Evolutionary conservation across 2,797 vertebrate genomes (phyloP).

Genomic region (Sciurus carolinensis): DNA sequence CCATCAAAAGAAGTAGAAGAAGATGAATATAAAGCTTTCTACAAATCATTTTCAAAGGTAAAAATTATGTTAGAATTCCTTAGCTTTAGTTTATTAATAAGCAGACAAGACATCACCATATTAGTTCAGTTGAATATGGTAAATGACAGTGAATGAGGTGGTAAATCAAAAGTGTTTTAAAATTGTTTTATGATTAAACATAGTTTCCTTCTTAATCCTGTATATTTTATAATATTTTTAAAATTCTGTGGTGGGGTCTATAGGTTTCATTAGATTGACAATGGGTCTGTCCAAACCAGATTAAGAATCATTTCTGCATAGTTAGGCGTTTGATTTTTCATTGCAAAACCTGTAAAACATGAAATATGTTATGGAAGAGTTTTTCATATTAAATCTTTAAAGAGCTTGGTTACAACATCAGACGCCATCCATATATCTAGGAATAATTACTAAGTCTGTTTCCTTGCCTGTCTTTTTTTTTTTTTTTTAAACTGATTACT

Average conservation of each 20-base stretch:
- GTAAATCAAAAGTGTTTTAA: constrained; percentile 8
- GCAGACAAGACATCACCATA: background rate
- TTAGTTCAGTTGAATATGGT: background rate
- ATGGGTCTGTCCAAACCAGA: background rate
- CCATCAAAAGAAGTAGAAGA: constrained; percentile 98
- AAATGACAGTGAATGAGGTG: background rate
- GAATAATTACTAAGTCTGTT: background rate
- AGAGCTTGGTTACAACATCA: background rate
- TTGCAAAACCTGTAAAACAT: background rate
- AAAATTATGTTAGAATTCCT: constrained; percentile 12
- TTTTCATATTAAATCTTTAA: constrained; percentile 50
- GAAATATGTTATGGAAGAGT: background rate
- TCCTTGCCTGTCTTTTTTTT: background rate
- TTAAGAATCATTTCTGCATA: background rate
- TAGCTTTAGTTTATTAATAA: background rate
- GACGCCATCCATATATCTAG: background rate
- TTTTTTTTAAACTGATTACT: background rate
- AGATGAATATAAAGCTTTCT: constrained; percentile 98
- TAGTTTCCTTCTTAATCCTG: background rate
- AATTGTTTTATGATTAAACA: background rate
- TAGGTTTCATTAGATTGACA: background rate
- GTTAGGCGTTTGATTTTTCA: background rate
- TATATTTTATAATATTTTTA: background rate
- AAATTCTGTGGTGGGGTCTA: background rate
- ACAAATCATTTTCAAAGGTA: constrained; percentile 99